These are phyloP conservation scores for Drosophila nigritarsus DNA, from an alignment of 2,888 invertebrate genomes.

Conservation along the genomic window DNA sequence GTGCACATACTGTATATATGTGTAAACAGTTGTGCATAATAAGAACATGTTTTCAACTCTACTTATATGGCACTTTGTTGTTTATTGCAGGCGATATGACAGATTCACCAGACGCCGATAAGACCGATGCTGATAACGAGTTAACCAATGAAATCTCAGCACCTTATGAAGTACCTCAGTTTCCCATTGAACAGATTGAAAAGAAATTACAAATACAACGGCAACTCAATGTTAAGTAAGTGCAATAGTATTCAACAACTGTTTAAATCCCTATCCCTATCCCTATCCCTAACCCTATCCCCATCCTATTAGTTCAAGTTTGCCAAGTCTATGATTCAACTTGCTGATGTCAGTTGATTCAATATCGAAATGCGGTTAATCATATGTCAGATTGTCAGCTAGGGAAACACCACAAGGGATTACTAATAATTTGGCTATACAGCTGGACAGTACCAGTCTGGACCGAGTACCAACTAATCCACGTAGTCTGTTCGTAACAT, in stretches of 20 bases:
- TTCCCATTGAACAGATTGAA: slow-evolving; percentile 98
- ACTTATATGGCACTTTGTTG: slow-evolving; percentile 33
- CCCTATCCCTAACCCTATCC: not conserved
- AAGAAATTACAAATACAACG: slow-evolving; percentile 95
- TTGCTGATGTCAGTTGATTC: not conserved
- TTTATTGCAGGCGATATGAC: slow-evolving; percentile 71
- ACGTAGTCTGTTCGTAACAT: not conserved
- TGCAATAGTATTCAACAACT: slow-evolving; percentile 63
- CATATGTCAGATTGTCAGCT: not conserved
- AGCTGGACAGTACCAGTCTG: not conserved
- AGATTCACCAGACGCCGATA: slow-evolving; percentile 61
- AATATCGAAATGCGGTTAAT: not conserved
- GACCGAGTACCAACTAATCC: not conserved
- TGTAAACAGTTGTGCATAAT: not conserved
- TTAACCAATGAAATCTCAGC: slow-evolving; percentile 94
- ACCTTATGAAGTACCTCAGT: slow-evolving; percentile 98
- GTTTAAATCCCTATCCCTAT: not conserved
- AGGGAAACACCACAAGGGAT: not conserved
- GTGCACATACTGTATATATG: no score
- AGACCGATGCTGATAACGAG: slow-evolving; percentile 60
- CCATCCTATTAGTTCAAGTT: not conserved
- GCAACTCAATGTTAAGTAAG: slow-evolving; percentile 95
- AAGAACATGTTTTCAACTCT: not conserved
- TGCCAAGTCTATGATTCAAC: not conserved
- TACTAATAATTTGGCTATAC: not conserved